Percentiles rank a stretch among this genome's conserved stretches.
Conservation (phyloP, 2,888 invertebrate genomes). For the Anticlea derivata region DNA sequence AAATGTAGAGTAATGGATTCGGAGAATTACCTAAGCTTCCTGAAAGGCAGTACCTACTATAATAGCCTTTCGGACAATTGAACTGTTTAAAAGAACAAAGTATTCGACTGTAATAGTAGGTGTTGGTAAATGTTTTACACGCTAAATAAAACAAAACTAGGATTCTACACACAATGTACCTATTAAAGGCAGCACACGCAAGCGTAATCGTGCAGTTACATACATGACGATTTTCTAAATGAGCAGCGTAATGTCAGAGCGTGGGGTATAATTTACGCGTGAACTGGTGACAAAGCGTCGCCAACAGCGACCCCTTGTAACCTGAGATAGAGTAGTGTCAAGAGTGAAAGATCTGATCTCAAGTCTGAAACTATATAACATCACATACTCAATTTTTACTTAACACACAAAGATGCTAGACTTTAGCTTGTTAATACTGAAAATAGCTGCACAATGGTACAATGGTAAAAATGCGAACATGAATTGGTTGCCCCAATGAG, state of each 20-base stretch:
- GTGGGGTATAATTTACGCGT: conserved; percentile 55
- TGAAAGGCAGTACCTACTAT: conserved; percentile 1
- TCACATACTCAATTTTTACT: no score
- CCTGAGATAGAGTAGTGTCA: conserved; percentile 34
- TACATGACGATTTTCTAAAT: conserved; percentile 53
- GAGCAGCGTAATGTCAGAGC: conserved; percentile 51
- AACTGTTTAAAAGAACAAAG: no score
- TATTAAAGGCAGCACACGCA: conserved; percentile 37
- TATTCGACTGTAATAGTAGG: no score
- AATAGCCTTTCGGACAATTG: no score
- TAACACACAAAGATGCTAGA: no score
- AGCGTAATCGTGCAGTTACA: conserved; percentile 43
- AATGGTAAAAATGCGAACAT: no score
- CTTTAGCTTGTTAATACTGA: no score
- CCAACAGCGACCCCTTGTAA: conserved; percentile 42
- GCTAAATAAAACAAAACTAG: not conserved
- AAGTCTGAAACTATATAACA: not conserved
- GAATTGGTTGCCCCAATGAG: no score
- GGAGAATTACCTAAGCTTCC: conserved; percentile 29
- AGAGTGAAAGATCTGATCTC: not conserved
- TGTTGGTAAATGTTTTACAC: no score
- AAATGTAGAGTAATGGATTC: conserved; percentile 41
- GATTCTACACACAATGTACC: not conserved
- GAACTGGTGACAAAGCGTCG: conserved; percentile 53
- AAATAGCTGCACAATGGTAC: no score